A percentile compares a stretch with the other conserved stretches of the same genome.
Conservation (phyloP, 1,140 invertebrate species). For the Aphelenchoides avenae region DNA sequence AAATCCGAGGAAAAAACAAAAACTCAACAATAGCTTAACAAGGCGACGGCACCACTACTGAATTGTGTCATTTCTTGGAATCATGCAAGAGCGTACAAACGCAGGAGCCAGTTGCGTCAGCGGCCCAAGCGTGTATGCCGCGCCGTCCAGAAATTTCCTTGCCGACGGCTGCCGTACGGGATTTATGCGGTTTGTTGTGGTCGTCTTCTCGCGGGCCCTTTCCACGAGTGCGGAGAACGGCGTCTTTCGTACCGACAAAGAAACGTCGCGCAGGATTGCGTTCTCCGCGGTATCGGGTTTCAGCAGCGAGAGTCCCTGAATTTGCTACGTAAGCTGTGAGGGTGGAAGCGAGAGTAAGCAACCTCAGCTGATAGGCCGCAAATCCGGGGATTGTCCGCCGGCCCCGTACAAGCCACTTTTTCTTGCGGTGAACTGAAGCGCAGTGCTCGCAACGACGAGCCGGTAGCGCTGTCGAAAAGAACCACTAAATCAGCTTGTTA, state of each 20-base stretch:
- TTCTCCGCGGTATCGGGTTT: conserved; percentile 20
- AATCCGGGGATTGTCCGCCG: conserved; percentile 18
- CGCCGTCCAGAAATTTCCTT: conserved; percentile 19
- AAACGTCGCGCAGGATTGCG: conserved; percentile 16
- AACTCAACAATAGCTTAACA: no score
- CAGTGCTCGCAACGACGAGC: background rate
- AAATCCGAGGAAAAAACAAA: no score
- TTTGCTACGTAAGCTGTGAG: background rate
- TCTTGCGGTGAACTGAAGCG: conserved; percentile 2
- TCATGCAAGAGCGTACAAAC: conserved; percentile 16
- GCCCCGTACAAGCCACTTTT: conserved; percentile 14
- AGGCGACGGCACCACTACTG: no score
- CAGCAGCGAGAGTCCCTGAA: conserved; percentile 18
- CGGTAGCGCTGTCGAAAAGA: background rate
- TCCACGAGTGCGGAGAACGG: conserved; percentile 21
- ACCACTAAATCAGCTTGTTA: background rate
- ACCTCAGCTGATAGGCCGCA: conserved; percentile 14
- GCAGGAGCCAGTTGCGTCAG: conserved; percentile 1
- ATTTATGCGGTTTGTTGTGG: background rate
- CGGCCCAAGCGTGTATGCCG: conserved; percentile 20
- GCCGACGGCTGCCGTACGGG: conserved; percentile 10
- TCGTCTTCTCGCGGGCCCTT: conserved; percentile 11
- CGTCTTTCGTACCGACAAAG: conserved; percentile 4
- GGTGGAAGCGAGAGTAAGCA: background rate
- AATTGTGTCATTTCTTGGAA: conserved; percentile 5